Conservation (phyloP, 2,888 invertebrate genomes). For the Drosophila mettleri region DNA sequence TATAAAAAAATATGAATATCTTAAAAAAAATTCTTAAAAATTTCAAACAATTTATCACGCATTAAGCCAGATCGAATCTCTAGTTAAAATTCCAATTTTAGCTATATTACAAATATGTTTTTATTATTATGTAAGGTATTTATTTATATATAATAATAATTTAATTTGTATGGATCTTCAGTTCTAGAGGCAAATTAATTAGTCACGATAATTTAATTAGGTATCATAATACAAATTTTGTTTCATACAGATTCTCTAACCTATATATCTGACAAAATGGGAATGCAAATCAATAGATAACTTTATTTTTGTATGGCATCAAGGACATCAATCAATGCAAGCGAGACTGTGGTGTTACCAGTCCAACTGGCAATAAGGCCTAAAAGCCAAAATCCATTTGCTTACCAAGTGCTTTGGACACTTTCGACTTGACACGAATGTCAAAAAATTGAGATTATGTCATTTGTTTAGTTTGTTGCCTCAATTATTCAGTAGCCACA, state of each 20-base stretch:
- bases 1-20: no score
- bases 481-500: constrained; percentile 69
- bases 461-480: constrained; percentile 75
- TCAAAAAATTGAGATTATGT: constrained; percentile 74
- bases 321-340: constrained; percentile 23
- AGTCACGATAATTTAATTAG: not conserved
- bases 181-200: not conserved
- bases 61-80: not conserved
- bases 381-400: constrained; percentile 26
- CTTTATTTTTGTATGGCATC: not conserved
- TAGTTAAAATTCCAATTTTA: not conserved
- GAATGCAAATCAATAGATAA: constrained; percentile 1
- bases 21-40: no score
- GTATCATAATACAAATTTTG: no score
- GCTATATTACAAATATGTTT: not conserved
- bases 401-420: constrained; percentile 29
- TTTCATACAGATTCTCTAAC: no score
- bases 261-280: not conserved
- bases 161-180: not conserved
- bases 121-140: no score
- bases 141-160: no score
- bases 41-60: no score
- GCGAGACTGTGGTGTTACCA: not conserved
- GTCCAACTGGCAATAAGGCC: constrained; percentile 1
- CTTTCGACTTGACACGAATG: constrained; percentile 49